Conservation (phyloP, 1,140 invertebrate species). For the Mycetomoellerius zeteki region DNA sequence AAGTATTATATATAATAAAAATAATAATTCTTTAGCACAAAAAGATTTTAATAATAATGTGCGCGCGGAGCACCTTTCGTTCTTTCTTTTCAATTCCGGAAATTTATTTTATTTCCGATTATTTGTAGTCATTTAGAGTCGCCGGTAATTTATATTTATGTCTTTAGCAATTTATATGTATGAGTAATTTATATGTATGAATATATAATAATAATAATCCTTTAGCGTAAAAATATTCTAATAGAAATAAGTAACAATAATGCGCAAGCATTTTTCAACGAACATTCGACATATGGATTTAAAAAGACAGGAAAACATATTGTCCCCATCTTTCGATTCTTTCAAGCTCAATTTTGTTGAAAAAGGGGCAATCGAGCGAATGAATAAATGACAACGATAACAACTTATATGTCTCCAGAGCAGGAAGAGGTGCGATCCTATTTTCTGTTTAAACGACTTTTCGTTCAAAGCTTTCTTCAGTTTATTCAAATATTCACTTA, state of each 20-base stretch:
- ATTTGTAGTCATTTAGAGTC: not conserved
- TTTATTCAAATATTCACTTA: conserved; percentile 27
- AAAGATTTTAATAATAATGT: not conserved
- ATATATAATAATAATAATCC: not conserved
- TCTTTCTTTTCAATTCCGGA: not conserved
- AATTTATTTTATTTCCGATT: not conserved
- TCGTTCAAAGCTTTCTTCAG: not conserved
- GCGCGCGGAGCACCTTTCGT: not conserved
- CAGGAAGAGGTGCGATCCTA: not conserved
- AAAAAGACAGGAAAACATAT: not conserved
- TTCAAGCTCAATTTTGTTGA: not conserved
- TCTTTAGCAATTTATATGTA: not conserved
- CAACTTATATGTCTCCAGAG: not conserved
- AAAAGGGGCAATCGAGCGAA: not conserved
- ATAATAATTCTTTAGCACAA: not conserved
- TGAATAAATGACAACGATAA: not conserved
- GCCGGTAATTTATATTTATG: not conserved
- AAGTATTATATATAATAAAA: not conserved
- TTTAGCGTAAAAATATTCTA: not conserved
- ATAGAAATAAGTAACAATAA: not conserved
- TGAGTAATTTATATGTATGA: not conserved
- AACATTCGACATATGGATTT: not conserved
- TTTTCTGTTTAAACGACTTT: not conserved
- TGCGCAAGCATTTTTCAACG: not conserved
- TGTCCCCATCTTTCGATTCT: not conserved